A percentile compares a stretch with the other conserved stretches of the same genome.
Evolutionary conservation across 2,113 vertebrate species (phyloP).

Genomic region (Ivindomyrus marchei): DNA sequence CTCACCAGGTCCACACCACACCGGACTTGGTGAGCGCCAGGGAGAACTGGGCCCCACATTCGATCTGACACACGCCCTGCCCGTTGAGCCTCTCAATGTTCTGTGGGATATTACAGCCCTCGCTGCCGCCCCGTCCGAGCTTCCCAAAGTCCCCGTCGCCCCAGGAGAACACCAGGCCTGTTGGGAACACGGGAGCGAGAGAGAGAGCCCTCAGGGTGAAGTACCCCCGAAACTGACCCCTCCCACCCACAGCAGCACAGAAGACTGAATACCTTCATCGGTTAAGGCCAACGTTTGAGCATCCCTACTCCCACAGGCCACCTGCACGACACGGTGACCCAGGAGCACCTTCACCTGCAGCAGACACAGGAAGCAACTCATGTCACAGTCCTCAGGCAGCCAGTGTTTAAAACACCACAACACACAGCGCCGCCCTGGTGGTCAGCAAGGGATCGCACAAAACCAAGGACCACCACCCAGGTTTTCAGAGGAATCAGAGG

Average conservation of each 20-base stretch:
- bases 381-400: neutral
- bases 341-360: constrained; percentile 89
- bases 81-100: constrained; percentile 95
- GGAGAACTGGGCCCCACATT: constrained; percentile 96
- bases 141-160: constrained; percentile 98
- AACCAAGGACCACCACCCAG: neutral
- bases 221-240: neutral
- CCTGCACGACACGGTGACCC: constrained; percentile 90
- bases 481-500: neutral
- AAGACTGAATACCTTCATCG: constrained; percentile 75
- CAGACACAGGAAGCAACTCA: neutral
- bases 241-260: neutral
- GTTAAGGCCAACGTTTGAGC: constrained; percentile 94
- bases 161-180: constrained; percentile 97
- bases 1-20: constrained; percentile 97
- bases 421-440: neutral
- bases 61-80: constrained; percentile 92
- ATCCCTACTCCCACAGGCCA: constrained; percentile 94
- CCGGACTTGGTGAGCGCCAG: constrained; percentile 94
- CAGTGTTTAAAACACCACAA: neutral
- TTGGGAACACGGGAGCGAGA: neutral
- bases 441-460: neutral
- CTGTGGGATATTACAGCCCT: constrained; percentile 97
- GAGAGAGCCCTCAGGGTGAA: neutral
- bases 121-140: constrained; percentile 90